phyloP scores from a whole-genome alignment of 2,888 invertebrate genomes.

The Magallana nippona region DNA sequence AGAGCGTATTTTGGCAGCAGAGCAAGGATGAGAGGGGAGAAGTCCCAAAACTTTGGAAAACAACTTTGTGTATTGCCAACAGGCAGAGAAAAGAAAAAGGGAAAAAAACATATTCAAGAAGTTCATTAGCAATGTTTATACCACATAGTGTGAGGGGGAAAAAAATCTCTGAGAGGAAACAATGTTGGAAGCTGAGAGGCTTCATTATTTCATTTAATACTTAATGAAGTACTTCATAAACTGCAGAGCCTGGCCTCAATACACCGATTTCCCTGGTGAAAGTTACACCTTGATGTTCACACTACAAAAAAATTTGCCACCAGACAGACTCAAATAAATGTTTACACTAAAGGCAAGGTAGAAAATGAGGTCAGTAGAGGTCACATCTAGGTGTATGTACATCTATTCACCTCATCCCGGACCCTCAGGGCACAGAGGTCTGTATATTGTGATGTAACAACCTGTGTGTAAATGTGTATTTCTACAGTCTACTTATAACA shows the following conservation, averaged over 20 bases:
- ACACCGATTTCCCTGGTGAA: neutral
- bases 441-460: neutral
- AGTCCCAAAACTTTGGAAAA: neutral
- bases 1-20: neutral
- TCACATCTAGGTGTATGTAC: neutral
- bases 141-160: constrained; percentile 1
- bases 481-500: neutral
- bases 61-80: neutral
- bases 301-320: neutral
- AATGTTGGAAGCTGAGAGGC: neutral
- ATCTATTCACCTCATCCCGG: neutral
- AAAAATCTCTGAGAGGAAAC: neutral
- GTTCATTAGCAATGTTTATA: constrained; percentile 6
- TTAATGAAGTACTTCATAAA: neutral
- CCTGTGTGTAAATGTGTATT: neutral
- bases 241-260: neutral
- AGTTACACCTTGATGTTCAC: constrained; percentile 5
- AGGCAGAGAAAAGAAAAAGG: neutral
- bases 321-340: neutral
- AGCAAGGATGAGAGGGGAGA: constrained; percentile 19
- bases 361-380: neutral
- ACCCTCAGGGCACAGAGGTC: neutral
- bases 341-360: constrained; percentile 2
- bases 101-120: neutral
- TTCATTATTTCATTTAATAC: neutral